Percentiles rank a stretch among this genome's conserved stretches.
phyloP scores from a whole-genome alignment of 2,797 vertebrate species.

The Helicolenus hilgendorfi region DNA sequence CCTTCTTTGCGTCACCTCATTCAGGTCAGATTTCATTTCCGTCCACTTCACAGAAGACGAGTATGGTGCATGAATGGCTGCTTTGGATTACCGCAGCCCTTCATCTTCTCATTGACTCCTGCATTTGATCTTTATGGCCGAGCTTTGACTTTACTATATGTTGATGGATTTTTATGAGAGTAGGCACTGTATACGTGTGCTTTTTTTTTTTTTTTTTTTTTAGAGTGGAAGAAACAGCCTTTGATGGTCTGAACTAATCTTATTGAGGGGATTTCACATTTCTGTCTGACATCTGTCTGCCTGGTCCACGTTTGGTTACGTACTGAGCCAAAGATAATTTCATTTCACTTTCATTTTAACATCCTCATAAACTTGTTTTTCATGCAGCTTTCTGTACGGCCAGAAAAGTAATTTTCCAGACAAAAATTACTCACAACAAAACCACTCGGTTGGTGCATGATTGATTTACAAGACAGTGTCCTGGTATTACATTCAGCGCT shows the following conservation, averaged over 20 bases:
- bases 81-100: constrained; percentile 56
- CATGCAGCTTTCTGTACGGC: neutral
- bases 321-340: constrained; percentile 2
- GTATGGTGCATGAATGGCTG: constrained; percentile 22
- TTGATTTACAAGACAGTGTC: neutral
- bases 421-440: neutral
- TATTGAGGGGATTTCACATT: constrained; percentile 45
- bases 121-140: constrained; percentile 76
- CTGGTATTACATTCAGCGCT: neutral
- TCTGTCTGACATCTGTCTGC: constrained; percentile 35
- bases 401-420: neutral
- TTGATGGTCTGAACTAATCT: constrained; percentile 69
- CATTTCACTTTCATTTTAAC: constrained; percentile 41
- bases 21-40: constrained; percentile 33
- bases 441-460: neutral
- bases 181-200: constrained; percentile 21
- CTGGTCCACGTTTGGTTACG: neutral
- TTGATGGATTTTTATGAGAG: constrained; percentile 78
- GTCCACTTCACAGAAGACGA: constrained; percentile 33
- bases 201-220: neutral
- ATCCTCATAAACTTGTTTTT: constrained; percentile 18
- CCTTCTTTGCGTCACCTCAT: neutral
- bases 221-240: constrained; percentile 34
- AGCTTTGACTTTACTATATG: constrained; percentile 71
- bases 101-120: constrained; percentile 64